These are phyloP conservation scores for Proterorhinus semilunaris DNA, from an alignment of 2,113 vertebrate genomes.

Conservation along the genomic window DNA sequence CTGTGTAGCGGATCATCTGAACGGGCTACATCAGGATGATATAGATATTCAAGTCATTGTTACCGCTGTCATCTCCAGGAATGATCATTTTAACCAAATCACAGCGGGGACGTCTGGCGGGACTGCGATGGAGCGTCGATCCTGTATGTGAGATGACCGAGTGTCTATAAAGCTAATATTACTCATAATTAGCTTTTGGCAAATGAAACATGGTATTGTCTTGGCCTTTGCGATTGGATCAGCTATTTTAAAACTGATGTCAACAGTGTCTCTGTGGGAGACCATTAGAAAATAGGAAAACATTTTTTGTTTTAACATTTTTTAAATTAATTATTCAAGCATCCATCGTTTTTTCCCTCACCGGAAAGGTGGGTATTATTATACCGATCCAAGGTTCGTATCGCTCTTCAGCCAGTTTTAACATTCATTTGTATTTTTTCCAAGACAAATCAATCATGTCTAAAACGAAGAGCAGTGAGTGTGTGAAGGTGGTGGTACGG, in stretches of 20 bases:
- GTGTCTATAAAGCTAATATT: slow-evolving; percentile 25
- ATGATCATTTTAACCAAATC: slow-evolving; percentile 15
- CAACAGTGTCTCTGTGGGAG: slow-evolving; percentile 6
- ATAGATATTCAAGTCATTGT: background rate
- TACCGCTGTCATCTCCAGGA: slow-evolving; percentile 27
- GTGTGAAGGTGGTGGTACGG: slow-evolving; percentile 93
- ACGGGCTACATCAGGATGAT: background rate
- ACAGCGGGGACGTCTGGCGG: slow-evolving; percentile 22
- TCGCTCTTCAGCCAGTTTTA: background rate
- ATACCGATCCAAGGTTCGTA: slow-evolving; percentile 7
- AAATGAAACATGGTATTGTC: slow-evolving; percentile 17
- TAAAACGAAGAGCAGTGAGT: slow-evolving; percentile 84
- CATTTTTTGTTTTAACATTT: slow-evolving; percentile 15
- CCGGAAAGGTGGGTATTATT: slow-evolving; percentile 6
- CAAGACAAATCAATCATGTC: slow-evolving; percentile 75
- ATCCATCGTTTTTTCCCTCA: slow-evolving; percentile 6
- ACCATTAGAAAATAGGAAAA: slow-evolving; percentile 11
- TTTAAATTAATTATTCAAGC: slow-evolving; percentile 21
- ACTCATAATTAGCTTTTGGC: slow-evolving; percentile 39
- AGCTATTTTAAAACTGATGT: background rate
- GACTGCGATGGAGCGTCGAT: slow-evolving; percentile 55
- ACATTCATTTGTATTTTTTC: slow-evolving; percentile 5
- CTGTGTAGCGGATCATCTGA: slow-evolving; percentile 26
- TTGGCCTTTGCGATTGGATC: background rate
- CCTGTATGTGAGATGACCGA: slow-evolving; percentile 51